phyloP scores from a whole-genome alignment of 2,888 invertebrate species.

The Vandiemenella viatica region DNA sequence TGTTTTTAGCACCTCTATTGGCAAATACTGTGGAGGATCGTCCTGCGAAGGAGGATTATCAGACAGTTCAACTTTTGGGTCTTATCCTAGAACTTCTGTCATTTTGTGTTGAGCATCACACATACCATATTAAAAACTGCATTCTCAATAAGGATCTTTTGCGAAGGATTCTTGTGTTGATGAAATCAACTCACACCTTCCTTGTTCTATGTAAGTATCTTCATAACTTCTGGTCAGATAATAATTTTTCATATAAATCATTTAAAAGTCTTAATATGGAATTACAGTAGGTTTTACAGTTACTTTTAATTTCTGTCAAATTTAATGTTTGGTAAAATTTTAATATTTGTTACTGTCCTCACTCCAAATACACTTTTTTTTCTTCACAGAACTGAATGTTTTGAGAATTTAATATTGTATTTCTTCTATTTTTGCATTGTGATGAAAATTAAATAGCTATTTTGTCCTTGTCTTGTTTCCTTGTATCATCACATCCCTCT shows the following conservation, averaged over 20 bases:
- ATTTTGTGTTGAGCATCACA: constrained; percentile 98
- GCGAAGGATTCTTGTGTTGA: constrained; percentile 84
- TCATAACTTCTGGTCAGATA: not conserved
- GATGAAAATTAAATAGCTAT: too few relatives aligned
- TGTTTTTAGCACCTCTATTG: constrained; percentile 83
- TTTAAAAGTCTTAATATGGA: not conserved
- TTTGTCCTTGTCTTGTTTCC: too few relatives aligned
- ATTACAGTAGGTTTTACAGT: too few relatives aligned
- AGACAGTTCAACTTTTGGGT: constrained; percentile 88
- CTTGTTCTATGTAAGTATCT: constrained; percentile 61
- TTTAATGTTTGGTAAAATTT: too few relatives aligned
- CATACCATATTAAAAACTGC: constrained; percentile 96
- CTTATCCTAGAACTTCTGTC: constrained; percentile 89
- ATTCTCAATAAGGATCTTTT: constrained; percentile 93
- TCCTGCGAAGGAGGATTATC: constrained; percentile 86
- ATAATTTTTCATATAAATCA: too few relatives aligned
- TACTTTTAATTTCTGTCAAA: too few relatives aligned
- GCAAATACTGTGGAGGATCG: constrained; percentile 83
- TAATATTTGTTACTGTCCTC: too few relatives aligned
- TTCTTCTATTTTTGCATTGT: too few relatives aligned
- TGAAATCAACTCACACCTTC: constrained; percentile 95
- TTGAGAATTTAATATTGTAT: too few relatives aligned
- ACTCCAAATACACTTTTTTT: too few relatives aligned
- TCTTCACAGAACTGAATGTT: too few relatives aligned
- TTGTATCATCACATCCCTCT: too few relatives aligned